Percentiles rank a stretch among this genome's conserved stretches.
Conservation (phyloP, 2,113 vertebrate genomes). For the Eupsittula cactorum region DNA sequence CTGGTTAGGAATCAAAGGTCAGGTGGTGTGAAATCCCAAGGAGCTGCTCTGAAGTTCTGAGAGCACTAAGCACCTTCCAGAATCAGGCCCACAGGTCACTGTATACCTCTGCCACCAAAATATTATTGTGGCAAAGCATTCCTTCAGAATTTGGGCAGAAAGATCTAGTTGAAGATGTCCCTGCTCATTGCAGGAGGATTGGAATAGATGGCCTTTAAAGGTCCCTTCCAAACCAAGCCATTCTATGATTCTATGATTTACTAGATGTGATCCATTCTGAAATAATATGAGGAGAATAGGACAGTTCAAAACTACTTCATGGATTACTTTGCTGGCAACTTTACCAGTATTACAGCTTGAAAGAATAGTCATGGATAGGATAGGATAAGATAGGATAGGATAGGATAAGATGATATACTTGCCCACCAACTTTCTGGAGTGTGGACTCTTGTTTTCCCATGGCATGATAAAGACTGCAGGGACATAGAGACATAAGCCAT, state of each 20-base stretch:
- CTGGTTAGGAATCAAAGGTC: background rate
- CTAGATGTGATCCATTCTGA: background rate
- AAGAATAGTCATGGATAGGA: too few relatives aligned
- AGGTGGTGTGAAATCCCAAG: background rate
- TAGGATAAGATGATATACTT: background rate
- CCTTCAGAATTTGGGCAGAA: background rate
- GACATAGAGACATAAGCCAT: background rate
- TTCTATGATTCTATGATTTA: background rate
- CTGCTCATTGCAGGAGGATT: background rate
- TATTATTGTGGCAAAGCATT: background rate
- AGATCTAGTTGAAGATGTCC: background rate
- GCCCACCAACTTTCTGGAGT: background rate
- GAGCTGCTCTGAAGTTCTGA: background rate
- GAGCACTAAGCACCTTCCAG: background rate
- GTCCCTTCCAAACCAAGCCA: background rate
- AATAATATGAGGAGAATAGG: background rate
- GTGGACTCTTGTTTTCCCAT: background rate
- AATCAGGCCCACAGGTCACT: background rate
- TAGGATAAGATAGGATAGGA: background rate
- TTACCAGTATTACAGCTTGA: background rate
- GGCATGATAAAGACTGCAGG: background rate
- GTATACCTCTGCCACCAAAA: background rate
- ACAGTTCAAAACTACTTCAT: background rate
- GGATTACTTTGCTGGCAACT: background rate
- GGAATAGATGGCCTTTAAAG: background rate